Conservation (phyloP, 2,888 invertebrate genomes). For the Rhingia campestris region DNA sequence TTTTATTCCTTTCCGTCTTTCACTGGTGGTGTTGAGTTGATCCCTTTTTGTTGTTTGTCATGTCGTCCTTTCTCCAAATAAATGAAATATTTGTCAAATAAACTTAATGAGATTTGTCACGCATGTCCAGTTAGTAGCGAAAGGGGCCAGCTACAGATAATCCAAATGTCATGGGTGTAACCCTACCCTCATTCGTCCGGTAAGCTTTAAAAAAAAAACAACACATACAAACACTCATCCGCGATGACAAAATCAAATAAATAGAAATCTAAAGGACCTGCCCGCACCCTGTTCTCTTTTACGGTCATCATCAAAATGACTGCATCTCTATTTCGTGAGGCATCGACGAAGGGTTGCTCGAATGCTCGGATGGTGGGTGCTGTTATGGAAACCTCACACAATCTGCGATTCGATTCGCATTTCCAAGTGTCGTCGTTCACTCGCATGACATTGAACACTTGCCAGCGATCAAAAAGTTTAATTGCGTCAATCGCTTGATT, state of each 20-base stretch:
- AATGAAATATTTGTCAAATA: slow-evolving; percentile 74
- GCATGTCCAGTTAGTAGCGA: slow-evolving; percentile 71
- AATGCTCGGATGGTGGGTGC: slow-evolving; percentile 2
- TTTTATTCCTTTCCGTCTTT: neutral
- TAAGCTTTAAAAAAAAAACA: slow-evolving; percentile 25
- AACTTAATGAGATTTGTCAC: slow-evolving; percentile 74
- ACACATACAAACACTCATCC: neutral
- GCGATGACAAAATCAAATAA: slow-evolving; percentile 31
- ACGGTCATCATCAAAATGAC: slow-evolving; percentile 47
- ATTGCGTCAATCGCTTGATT: slow-evolving; percentile 64
- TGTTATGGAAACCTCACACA: slow-evolving; percentile 61
- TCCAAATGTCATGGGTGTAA: slow-evolving; percentile 33
- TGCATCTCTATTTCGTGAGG: slow-evolving; percentile 60
- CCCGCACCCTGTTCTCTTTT: slow-evolving; percentile 50
- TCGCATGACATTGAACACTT: slow-evolving; percentile 70
- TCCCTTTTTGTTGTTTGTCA: slow-evolving; percentile 35
- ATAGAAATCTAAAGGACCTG: slow-evolving; percentile 46
- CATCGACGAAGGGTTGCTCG: slow-evolving; percentile 47
- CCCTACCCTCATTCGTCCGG: slow-evolving; percentile 54
- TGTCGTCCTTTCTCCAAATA: slow-evolving; percentile 61
- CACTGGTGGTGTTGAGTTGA: neutral
- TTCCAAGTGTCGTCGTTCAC: slow-evolving; percentile 61
- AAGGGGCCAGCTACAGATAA: slow-evolving; percentile 8
- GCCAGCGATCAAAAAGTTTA: slow-evolving; percentile 70
- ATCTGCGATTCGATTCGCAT: slow-evolving; percentile 71